Conservation (phyloP, 1,140 invertebrate species). For the Cataglyphis hispanica region DNA sequence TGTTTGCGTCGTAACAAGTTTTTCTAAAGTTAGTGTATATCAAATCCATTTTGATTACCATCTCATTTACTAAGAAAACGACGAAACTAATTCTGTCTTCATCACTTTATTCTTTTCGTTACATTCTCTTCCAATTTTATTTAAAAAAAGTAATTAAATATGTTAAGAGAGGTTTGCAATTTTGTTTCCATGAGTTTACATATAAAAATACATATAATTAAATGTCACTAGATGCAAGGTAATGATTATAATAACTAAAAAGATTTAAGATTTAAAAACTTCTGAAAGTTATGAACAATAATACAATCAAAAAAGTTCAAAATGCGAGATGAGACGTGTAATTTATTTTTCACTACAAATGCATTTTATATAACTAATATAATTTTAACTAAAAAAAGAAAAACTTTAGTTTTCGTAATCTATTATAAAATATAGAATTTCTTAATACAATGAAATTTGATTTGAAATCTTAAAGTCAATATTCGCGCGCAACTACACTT, state of each 20-base stretch:
- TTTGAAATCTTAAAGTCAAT: neutral
- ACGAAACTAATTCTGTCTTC: neutral
- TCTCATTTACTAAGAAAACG: neutral
- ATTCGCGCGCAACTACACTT: neutral
- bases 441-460: neutral
- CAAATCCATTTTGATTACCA: neutral
- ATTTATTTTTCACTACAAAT: neutral
- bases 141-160: neutral
- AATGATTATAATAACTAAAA: neutral
- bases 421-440: neutral
- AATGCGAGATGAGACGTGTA: neutral
- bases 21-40: neutral
- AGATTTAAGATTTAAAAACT: neutral
- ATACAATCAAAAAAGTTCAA: neutral
- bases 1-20: neutral
- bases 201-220: neutral
- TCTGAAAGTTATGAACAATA: neutral
- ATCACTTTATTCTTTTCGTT: neutral
- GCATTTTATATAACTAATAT: neutral
- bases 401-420: neutral
- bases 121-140: slow-evolving; percentile 20
- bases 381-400: neutral
- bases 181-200: neutral
- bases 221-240: neutral
- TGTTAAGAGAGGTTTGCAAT: neutral